These are phyloP conservation scores for Patagioenas fasciata DNA, from an alignment of 2,113 vertebrate species.

Conservation along the genomic window DNA sequence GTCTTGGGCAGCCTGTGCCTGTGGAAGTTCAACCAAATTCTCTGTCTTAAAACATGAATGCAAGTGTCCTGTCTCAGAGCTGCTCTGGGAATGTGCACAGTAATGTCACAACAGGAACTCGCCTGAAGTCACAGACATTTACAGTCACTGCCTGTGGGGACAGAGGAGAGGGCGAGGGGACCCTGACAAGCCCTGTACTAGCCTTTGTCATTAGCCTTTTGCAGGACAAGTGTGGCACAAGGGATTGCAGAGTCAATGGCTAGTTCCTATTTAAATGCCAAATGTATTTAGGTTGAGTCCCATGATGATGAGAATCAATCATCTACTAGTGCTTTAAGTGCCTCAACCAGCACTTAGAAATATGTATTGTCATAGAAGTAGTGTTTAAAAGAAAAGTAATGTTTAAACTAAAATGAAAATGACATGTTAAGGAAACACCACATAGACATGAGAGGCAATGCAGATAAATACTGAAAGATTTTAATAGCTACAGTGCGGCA, in stretches of 20 bases:
- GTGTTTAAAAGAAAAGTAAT: neutral
- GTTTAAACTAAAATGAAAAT: constrained; percentile 29
- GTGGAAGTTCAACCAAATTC: constrained; percentile 62
- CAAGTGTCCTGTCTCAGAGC: constrained; percentile 71
- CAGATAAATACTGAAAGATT: neutral
- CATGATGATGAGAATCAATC: constrained; percentile 77
- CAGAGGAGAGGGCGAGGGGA: constrained; percentile 73
- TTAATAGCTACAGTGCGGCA: neutral
- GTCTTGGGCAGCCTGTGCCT: constrained; percentile 35
- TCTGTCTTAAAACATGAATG: constrained; percentile 73
- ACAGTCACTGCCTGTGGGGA: constrained; percentile 84
- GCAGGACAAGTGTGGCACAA: constrained; percentile 74
- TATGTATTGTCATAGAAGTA: neutral
- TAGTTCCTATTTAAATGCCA: constrained; percentile 85
- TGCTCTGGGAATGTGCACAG: constrained; percentile 78
- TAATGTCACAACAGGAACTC: constrained; percentile 82
- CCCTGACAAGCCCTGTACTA: constrained; percentile 84
- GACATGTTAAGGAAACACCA: neutral
- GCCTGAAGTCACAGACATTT: constrained; percentile 83
- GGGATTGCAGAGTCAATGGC: constrained; percentile 85
- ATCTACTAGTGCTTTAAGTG: constrained; percentile 80
- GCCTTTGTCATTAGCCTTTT: constrained; percentile 77
- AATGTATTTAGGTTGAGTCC: constrained; percentile 77
- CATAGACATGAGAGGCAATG: neutral
- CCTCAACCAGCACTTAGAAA: constrained; percentile 66